A percentile compares a stretch with the other conserved stretches of the same genome.
Conservation (phyloP, 2,797 vertebrate species). For the Gastrophryne carolinensis region DNA sequence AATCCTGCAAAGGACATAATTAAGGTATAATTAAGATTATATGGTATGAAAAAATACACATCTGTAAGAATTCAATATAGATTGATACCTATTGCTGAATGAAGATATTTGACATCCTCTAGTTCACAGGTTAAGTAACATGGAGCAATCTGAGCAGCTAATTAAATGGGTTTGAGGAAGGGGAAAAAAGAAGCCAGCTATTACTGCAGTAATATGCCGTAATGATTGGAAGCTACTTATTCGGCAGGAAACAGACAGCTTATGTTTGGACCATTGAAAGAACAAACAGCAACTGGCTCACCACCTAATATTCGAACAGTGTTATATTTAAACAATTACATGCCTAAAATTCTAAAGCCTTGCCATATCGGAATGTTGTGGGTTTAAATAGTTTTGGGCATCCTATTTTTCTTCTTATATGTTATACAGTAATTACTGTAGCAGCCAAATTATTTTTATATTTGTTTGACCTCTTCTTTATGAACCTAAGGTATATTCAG, state of each 20-base stretch:
- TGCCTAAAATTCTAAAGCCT: too few relatives aligned
- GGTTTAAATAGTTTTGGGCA: too few relatives aligned
- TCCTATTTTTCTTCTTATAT: too few relatives aligned
- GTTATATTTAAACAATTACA: too few relatives aligned
- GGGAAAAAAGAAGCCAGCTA: constrained; percentile 27
- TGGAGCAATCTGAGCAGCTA: constrained; percentile 20
- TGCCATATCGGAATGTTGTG: too few relatives aligned
- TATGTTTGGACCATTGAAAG: constrained; percentile 23
- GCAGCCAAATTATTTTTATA: too few relatives aligned
- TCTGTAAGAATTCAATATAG: constrained; percentile 23
- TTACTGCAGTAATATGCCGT: constrained; percentile 40
- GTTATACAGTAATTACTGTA: too few relatives aligned
- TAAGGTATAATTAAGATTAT: constrained; percentile 9
- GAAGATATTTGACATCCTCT: constrained; percentile 22
- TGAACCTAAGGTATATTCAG: too few relatives aligned
- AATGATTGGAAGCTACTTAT: constrained; percentile 39
- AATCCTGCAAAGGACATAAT: constrained; percentile 1
- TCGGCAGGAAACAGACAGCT: constrained; percentile 36
- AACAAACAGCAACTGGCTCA: constrained; percentile 16
- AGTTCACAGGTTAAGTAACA: constrained; percentile 26
- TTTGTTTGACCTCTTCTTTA: too few relatives aligned
- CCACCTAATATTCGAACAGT: too few relatives aligned
- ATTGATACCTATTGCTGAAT: constrained; percentile 6
- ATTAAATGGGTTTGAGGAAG: constrained; percentile 38
- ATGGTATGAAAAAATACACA: neutral